Evolutionary conservation across 1,140 invertebrate species (phyloP), one percentile per base, ranked within the genome.

Genomic region (Saxidomus purpurata): DNA sequence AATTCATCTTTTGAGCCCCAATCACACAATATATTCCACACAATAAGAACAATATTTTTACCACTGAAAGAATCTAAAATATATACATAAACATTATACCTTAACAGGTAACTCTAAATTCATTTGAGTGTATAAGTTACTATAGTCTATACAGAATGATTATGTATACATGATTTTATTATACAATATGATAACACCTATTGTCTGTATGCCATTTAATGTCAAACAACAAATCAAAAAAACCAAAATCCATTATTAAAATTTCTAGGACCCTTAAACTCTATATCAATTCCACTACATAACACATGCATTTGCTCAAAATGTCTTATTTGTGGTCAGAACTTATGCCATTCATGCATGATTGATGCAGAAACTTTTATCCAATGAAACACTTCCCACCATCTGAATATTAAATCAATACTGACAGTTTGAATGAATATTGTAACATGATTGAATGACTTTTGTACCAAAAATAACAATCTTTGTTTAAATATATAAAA

Each of bases 401-500:
- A 59, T 59, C 22, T 59, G 55, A 59, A 59, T 9, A 9, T 59
- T 59, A 19, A 9, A 69, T 40, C 34, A 74, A 74, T 74, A 74
- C 69, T 74, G 69, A 15, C 69, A 74, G 69, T 74, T 22, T 69
- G 6, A 31, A 69, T 69, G 63, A 19, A 34, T 6, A n/a, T 38
- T 25, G 38, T 25, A 40, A 74, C 55, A 59, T 59, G 55, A 59
- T 59, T 19, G 6, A 59, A 59, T n/a, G 17, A 28, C 19, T 38
- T 74, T 74, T 40, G 69, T 74, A 74, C 69, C 69, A 74, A 74
- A 74, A 74, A 74, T 74, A 74, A 74, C 69, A 74, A 40, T 40
- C 36, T 74, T n/a, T 40, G 36, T 38, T 40, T 3, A 74, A 74
- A 40, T 74, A 74, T 43, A 40, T 31, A 28, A 38, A 74, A 74